phyloP scores from a whole-genome alignment of 2,113 vertebrate genomes.

The Uropsilus gracilis region DNA sequence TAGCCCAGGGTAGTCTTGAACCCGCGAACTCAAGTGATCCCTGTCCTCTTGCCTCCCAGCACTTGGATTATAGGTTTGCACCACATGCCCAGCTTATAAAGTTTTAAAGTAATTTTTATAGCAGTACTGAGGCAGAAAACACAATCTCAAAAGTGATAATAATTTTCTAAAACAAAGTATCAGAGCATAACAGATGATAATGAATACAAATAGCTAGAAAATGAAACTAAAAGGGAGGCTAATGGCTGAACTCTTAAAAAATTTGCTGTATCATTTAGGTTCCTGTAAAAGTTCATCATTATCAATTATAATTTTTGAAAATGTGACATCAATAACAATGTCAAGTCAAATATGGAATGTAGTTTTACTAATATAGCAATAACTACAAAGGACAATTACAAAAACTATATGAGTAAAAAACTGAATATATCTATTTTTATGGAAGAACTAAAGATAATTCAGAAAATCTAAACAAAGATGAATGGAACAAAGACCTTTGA shows the following conservation, averaged over 20 bases:
- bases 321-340: background rate
- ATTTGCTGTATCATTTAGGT: background rate
- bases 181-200: background rate
- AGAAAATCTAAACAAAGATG: constrained; percentile 21
- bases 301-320: constrained; percentile 43
- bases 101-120: constrained; percentile 37
- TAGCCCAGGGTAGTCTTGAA: too few species aligned
- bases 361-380: background rate
- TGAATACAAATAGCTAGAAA: constrained; percentile 37
- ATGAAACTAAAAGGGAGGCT: constrained; percentile 29
- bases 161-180: constrained; percentile 34
- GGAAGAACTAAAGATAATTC: constrained; percentile 7
- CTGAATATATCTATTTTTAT: background rate
- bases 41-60: too few species aligned
- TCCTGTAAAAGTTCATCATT: background rate
- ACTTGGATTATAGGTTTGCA: too few species aligned
- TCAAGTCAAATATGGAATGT: constrained; percentile 22
- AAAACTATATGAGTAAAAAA: background rate
- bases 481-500: background rate
- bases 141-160: background rate
- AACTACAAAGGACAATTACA: background rate
- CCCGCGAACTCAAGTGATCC: too few species aligned
- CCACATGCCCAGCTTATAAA: too few species aligned
- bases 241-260: background rate
- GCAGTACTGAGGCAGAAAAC: constrained; percentile 5